Conservation (phyloP, 2,113 vertebrate genomes). For the Pipra filicauda region DNA sequence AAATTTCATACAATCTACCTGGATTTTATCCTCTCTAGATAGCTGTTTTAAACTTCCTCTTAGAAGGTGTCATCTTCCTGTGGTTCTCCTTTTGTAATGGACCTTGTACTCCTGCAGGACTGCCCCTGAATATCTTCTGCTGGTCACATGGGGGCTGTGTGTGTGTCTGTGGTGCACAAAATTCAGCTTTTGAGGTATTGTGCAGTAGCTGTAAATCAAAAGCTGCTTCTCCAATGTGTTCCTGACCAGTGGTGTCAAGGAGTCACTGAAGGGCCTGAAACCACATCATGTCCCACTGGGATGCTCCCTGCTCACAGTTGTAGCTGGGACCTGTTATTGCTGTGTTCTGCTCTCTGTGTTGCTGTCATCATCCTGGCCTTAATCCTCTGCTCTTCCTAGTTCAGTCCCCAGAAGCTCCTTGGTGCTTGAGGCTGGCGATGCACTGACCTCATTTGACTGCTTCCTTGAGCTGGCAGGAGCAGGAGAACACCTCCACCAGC, state of each 20-base stretch:
- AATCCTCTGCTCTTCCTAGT: background rate
- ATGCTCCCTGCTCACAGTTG: background rate
- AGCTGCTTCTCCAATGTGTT: background rate
- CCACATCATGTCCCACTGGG: accelerated
- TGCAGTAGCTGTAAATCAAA: background rate
- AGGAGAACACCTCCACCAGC: background rate
- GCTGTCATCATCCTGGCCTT: background rate
- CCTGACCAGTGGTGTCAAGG: background rate
- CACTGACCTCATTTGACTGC: background rate
- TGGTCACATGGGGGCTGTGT: background rate
- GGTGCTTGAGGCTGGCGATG: background rate
- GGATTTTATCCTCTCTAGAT: background rate
- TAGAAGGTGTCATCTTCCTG: background rate
- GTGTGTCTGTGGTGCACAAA: background rate
- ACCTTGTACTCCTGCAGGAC: background rate
- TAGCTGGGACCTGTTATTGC: background rate
- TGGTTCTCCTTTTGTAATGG: background rate
- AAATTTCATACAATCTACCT: background rate
- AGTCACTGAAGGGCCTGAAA: background rate
- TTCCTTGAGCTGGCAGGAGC: background rate
- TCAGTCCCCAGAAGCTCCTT: background rate
- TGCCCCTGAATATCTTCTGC: background rate
- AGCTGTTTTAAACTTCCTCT: background rate
- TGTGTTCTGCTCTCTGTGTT: background rate
- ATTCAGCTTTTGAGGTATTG: background rate